Conservation (phyloP, 1,140 invertebrate genomes). For the Atopsyche davidsoni region DNA sequence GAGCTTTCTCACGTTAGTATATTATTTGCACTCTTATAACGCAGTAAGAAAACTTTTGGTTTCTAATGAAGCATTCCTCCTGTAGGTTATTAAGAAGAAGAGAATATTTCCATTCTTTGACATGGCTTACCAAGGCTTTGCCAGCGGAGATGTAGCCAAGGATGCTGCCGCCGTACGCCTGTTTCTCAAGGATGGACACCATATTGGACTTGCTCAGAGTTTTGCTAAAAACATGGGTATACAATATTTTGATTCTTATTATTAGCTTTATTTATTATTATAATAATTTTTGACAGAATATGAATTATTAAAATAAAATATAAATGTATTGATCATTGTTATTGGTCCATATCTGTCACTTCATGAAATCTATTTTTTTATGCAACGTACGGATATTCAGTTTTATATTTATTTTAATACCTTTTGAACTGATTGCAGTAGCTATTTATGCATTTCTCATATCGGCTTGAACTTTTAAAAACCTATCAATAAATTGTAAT, state of each 20-base stretch:
- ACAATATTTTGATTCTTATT: neutral
- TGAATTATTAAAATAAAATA: neutral
- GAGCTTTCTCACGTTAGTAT: conserved; percentile 53
- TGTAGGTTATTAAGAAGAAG: conserved; percentile 65
- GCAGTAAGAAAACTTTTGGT: neutral
- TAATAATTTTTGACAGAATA: neutral
- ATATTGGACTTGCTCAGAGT: conserved; percentile 87
- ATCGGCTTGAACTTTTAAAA: too few species aligned
- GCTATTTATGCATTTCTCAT: too few species aligned
- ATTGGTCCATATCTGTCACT: too few species aligned
- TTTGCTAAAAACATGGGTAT: conserved; percentile 99
- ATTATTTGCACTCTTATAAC: conserved; percentile 7
- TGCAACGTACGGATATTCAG: too few species aligned
- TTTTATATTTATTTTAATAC: too few species aligned
- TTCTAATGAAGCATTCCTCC: neutral
- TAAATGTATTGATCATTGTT: neutral
- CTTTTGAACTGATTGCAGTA: too few species aligned
- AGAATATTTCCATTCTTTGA: conserved; percentile 97
- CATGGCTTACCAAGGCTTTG: conserved; percentile 99
- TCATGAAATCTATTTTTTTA: too few species aligned
- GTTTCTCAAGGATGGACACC: conserved; percentile 91
- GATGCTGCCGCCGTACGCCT: conserved; percentile 87
- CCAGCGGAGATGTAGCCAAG: conserved; percentile 76
- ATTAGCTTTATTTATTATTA: conserved; percentile 56
- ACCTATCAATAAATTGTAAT: too few species aligned